A percentile compares a stretch with the other conserved stretches of the same genome.
These are phyloP conservation scores for Pelochelys cantorii DNA, from an alignment of 2,797 vertebrate species.

Conservation along the genomic window DNA sequence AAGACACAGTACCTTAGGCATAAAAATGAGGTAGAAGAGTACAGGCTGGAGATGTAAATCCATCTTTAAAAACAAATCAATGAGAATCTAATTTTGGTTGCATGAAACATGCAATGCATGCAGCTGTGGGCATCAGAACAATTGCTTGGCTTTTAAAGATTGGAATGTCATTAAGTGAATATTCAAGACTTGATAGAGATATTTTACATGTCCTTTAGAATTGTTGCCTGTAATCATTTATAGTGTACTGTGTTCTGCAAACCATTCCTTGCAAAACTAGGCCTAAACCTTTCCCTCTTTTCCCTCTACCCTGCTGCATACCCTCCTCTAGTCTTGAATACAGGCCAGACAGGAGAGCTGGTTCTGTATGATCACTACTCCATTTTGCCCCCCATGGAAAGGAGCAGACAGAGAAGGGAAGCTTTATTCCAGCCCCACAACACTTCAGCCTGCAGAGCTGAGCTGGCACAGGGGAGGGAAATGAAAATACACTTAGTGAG, in stretches of 20 bases:
- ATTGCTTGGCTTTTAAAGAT: not conserved
- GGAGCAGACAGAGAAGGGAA: not conserved
- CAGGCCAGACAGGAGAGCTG: not conserved
- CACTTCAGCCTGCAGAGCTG: too few relatives aligned
- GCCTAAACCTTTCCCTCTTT: not conserved
- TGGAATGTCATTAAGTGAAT: not conserved
- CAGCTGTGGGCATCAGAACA: not conserved
- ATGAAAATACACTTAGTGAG: too few relatives aligned
- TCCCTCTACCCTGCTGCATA: fast-evolving
- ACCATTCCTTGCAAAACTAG: not conserved
- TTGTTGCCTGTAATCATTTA: not conserved
- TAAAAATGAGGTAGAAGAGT: fast-evolving
- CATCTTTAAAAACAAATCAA: not conserved
- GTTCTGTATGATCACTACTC: not conserved
- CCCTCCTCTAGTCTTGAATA: not conserved
- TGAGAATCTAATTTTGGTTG: not conserved
- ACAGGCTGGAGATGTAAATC: not conserved
- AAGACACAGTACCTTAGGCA: not conserved
- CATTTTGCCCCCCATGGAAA: not conserved
- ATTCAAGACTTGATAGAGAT: not conserved
- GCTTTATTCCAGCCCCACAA: too few relatives aligned
- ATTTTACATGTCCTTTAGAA: not conserved
- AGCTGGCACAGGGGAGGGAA: too few relatives aligned
- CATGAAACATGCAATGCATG: not conserved
- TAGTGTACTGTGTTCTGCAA: not conserved